phyloP scores from a whole-genome alignment of 2,797 vertebrate genomes.

The Rhinatrema bivittatum region DNA sequence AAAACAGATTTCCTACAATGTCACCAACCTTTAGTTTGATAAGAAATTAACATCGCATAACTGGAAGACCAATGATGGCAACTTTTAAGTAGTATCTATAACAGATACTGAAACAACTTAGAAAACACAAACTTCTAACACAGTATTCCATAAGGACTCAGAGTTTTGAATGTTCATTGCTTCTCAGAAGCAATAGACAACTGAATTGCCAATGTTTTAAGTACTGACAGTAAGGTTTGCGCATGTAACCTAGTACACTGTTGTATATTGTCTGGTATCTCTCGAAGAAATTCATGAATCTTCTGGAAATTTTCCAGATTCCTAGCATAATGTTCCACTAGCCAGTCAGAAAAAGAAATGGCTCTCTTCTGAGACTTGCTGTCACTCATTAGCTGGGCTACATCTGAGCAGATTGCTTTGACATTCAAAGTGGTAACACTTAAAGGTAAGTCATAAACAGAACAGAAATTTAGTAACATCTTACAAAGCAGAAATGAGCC shows the following conservation, averaged over 20 bases:
- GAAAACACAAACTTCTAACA: no score
- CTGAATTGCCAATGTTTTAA: slow-evolving; percentile 53
- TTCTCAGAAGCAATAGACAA: no score
- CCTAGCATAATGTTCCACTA: slow-evolving; percentile 56
- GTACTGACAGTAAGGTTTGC: slow-evolving; percentile 57
- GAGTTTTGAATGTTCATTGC: no score
- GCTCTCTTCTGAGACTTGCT: slow-evolving; percentile 37
- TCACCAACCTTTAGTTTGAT: no score
- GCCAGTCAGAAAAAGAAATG: slow-evolving; percentile 54
- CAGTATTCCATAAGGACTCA: no score
- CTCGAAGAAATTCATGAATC: slow-evolving; percentile 53
- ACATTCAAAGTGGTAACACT: slow-evolving; percentile 39
- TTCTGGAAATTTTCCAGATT: slow-evolving; percentile 69
- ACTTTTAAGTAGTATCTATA: no score
- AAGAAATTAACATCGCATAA: no score
- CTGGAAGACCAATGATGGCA: no score
- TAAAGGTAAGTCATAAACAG: slow-evolving; percentile 54
- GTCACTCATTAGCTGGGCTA: slow-evolving; percentile 27
- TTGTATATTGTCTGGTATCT: slow-evolving; percentile 49
- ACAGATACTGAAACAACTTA: no score
- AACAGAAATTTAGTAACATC: slow-evolving; percentile 60
- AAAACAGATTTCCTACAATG: no score
- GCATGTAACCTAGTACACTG: slow-evolving; percentile 59
- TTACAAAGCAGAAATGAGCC: slow-evolving; percentile 49
- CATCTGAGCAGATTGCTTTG: slow-evolving; percentile 18